Evolutionary conservation across 92 coral and sea anemone genomes (phyloP).

Genomic region (Parazoanthus swiftii): DNA sequence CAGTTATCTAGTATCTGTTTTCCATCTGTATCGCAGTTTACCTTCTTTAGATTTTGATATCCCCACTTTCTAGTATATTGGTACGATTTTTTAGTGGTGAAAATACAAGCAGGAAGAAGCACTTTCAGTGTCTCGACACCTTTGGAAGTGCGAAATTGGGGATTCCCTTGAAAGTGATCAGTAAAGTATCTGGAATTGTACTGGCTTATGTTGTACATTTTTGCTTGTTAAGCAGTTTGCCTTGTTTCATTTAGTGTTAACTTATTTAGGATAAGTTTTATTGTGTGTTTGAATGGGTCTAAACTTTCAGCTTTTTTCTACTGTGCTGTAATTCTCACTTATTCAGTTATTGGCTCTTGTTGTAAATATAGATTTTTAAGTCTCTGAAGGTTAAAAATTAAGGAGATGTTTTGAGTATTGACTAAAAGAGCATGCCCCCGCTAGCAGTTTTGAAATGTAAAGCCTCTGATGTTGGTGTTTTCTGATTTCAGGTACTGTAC

Average conservation of each 20-base stretch:
- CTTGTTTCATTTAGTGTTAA: neutral
- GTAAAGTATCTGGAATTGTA: neutral
- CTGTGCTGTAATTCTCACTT: too few species aligned
- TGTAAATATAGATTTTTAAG: too few species aligned
- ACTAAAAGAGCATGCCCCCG: too few species aligned
- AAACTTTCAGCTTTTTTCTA: neutral
- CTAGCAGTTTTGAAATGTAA: too few species aligned
- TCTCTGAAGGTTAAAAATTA: neutral
- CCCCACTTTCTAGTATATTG: neutral
- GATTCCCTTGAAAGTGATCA: slow-evolving; percentile 30
- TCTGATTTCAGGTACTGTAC: too few species aligned
- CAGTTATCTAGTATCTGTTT: neutral
- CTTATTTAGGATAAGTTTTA: too few species aligned
- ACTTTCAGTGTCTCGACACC: neutral
- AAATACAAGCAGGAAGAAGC: neutral
- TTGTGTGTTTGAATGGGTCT: neutral
- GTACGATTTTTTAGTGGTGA: neutral
- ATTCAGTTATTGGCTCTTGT: too few species aligned
- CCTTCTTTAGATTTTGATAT: neutral
- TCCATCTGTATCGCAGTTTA: neutral
- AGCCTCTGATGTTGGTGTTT: too few species aligned
- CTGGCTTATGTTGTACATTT: neutral
- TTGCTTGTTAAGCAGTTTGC: neutral
- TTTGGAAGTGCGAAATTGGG: slow-evolving; percentile 15
- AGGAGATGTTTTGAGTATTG: too few species aligned